Evolutionary conservation across 2,888 invertebrate species (phyloP).

Genomic region (Schizotus pectinicornis): DNA sequence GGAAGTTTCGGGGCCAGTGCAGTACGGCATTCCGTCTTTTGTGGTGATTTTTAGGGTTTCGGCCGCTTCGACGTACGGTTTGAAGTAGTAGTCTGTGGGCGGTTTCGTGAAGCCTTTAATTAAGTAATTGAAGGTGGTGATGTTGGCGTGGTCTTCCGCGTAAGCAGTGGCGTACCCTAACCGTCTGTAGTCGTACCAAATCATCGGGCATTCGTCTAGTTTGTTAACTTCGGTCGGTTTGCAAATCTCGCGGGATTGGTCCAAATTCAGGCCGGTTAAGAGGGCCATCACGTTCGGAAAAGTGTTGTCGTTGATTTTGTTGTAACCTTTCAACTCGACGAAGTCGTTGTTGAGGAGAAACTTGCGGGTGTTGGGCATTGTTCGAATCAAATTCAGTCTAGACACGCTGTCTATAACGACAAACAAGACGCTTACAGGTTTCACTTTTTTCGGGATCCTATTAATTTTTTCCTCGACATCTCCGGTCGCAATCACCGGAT

Average conservation of each 20-base stretch:
- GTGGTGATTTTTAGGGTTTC: slow-evolving; percentile 63
- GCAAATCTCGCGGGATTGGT: slow-evolving; percentile 60
- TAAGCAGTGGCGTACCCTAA: slow-evolving; percentile 79
- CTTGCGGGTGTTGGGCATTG: slow-evolving; percentile 74
- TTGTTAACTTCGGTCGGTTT: slow-evolving; percentile 62
- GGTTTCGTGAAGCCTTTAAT: slow-evolving; percentile 73
- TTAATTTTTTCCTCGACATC: slow-evolving; percentile 36
- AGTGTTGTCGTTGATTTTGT: slow-evolving; percentile 84
- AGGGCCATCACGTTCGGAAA: slow-evolving; percentile 88
- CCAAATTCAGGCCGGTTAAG: slow-evolving; percentile 61
- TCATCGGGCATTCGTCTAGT: slow-evolving; percentile 72
- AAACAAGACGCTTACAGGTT: slow-evolving; percentile 71
- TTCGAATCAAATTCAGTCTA: slow-evolving; percentile 74
- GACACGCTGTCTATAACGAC: slow-evolving; percentile 88
- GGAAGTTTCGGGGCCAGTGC: slow-evolving; percentile 67
- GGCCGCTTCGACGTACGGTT: slow-evolving; percentile 74
- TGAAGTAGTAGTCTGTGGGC: slow-evolving; percentile 82
- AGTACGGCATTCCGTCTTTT: slow-evolving; percentile 63
- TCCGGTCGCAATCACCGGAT: slow-evolving; percentile 53
- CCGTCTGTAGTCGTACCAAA: slow-evolving; percentile 78
- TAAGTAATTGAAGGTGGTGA: slow-evolving; percentile 76
- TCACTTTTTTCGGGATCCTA: slow-evolving; percentile 36
- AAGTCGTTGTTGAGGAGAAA: slow-evolving; percentile 64
- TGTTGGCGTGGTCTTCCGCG: slow-evolving; percentile 74
- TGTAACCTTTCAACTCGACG: slow-evolving; percentile 52